Evolutionary conservation across 2,888 invertebrate species (phyloP), one percentile per base, ranked within the genome.

Genomic region (Choreutis nemorana): DNA sequence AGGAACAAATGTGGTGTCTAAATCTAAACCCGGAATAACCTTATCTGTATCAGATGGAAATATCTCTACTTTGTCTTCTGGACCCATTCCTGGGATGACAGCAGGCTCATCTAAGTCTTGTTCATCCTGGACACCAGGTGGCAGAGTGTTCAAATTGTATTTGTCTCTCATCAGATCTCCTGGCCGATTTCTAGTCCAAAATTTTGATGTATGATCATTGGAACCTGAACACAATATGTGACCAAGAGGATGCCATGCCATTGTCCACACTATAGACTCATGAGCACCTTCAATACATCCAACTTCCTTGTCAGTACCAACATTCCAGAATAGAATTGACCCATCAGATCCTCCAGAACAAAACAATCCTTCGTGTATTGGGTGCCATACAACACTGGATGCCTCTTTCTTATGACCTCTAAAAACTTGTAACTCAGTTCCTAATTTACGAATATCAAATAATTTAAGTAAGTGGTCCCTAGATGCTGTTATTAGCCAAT

Each of bases 351-450:
- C 98, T 12, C 99, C 99, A 39, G 97, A 97, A 48, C 94, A 93
- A 73, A 99, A 99, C 23, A 99, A 79, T 12, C 93, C 92, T 72
- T 99, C 99, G 64, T 99, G 98, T 40, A 91, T 86, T 1, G 99
- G 99, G 81, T 99, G 98, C 99, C 99, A 99, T 0, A 94, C 94
- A 3, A 94, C 91, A 60, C 94, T 92, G 18, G 93, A 93, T 7
- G 98, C 98, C 72, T 99, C 99, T 64, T 98, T 98, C 63, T 99
- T 99, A 65, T 99, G 99, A 1, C 98, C 99, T 44, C 98, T 87
- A 77, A 99, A 99, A 23, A 96, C 91, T 81, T 97, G 97, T 32
- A 98, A 83, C 71, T 99, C 99, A 54, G 92, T 91, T 35, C 90
- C 90, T 50, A 99, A 82, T 78, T 98, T 97, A 35, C 99, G 85